Evolutionary conservation across 2,113 vertebrate species (phyloP).

Genomic region (Microcebus ravelobensis): DNA sequence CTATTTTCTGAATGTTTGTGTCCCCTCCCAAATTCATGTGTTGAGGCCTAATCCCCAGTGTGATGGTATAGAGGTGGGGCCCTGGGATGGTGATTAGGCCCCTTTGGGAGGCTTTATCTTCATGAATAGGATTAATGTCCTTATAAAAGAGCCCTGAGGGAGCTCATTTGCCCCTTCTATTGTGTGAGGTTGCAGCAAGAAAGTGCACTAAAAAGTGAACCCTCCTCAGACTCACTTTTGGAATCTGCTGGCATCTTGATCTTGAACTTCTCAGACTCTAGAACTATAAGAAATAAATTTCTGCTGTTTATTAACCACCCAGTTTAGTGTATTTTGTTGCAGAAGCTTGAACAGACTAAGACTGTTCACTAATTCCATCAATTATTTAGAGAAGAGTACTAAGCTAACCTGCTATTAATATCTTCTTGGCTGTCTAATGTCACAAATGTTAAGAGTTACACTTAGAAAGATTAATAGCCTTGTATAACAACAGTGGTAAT

Average conservation of each 20-base stretch:
- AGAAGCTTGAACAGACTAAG: neutral
- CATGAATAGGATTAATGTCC: no score
- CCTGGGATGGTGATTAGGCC: neutral
- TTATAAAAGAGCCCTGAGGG: no score
- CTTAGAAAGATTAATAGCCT: neutral
- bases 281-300: neutral
- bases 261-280: neutral
- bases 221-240: neutral
- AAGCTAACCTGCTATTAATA: neutral
- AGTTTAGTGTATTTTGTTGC: neutral
- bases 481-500: neutral
- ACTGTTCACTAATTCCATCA: neutral
- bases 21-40: neutral
- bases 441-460: neutral
- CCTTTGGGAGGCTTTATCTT: no score
- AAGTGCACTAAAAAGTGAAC: no score
- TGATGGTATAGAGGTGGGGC: neutral
- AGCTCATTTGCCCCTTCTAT: no score
- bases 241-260: neutral
- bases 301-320: neutral
- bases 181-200: neutral
- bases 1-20: neutral
- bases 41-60: neutral
- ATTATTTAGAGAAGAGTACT: neutral
- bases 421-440: neutral